These are phyloP conservation scores for Pelmatolapia mariae DNA, from an alignment of 2,113 vertebrate species.

Conservation along the genomic window DNA sequence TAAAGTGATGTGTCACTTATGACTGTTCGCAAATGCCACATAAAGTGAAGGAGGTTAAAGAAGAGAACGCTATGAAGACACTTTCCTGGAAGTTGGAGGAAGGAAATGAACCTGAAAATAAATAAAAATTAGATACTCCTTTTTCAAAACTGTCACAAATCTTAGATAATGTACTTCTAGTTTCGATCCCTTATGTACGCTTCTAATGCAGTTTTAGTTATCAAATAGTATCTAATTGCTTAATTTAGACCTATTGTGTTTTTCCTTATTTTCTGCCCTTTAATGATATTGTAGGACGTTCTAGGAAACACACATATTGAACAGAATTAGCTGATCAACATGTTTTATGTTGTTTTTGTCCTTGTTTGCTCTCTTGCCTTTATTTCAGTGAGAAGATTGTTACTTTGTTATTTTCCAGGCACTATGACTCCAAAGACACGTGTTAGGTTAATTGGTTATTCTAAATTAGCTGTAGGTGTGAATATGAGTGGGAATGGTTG, in stretches of 20 bases:
- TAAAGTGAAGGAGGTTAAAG: background rate
- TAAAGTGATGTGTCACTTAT: background rate
- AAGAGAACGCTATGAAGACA: background rate
- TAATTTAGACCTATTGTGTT: background rate
- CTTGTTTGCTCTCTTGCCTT: background rate
- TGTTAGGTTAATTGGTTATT: background rate
- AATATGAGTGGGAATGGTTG: background rate
- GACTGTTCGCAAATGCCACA: background rate
- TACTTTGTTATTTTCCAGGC: background rate
- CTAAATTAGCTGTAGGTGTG: background rate
- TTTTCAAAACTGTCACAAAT: background rate
- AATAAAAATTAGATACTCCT: background rate
- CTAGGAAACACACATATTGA: background rate
- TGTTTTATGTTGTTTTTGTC: background rate
- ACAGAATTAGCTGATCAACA: background rate
- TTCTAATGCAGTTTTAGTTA: background rate
- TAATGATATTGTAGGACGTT: background rate
- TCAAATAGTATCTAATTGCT: background rate
- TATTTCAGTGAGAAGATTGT: background rate
- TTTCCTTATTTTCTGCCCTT: background rate
- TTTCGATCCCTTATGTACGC: fast-evolving
- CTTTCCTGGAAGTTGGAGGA: background rate
- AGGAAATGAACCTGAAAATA: background rate
- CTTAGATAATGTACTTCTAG: background rate
- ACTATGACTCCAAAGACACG: background rate